Base-by-base conservation (phyloP, 2,888 invertebrate species). In the Carcina quercana region DNA sequence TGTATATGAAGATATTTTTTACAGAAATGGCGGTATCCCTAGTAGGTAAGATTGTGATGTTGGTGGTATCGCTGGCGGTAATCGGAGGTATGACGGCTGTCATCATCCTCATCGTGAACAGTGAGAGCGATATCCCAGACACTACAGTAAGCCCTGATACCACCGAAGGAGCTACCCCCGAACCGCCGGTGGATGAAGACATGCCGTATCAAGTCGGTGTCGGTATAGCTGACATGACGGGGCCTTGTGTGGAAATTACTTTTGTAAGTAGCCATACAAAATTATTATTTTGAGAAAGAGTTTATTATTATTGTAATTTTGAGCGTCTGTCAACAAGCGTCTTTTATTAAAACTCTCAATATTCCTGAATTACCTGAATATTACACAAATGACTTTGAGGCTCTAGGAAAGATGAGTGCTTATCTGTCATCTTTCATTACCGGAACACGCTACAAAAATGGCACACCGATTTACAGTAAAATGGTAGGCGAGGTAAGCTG, bases 141-240 rank as follows among this genome's bases (percentile, higher is more conserved):
- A 22, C 35, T 1, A 28, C 34, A 3, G 29, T n/a, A 11, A 4
- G 29, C 24, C 11, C 33, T 8, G 26, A 19, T 25, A 2, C 28
- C 32, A 25, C 40, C 17, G 14, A 17, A 5, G 13, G 28, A 6
- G 17, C 28, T 1, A 26, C 48, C 5, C 26, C 42, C 1, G 28
- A 33, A 8, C 24, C 29, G 0, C 35, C 40, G 0, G 28, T 13
- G 24, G 32, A 29, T 0, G 42, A 41, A 0, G 47, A 47, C 5
- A 13, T 47, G 0, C 38, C 48, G 15, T 79, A 69, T 28, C 41
- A 60, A 30, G 79, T 96, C 17, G 97, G 97, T 3, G 90, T 94
- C 4, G 97, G 96, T 0, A 93, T 94, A 27, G 93, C 93, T 2
- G 97, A 97, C 70, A 89, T 92, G 57, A 97, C 97, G 0, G 97